Conservation (phyloP, 37 sponge, comb jelly and placozoan species). For the Aplysina aerophoba region DNA sequence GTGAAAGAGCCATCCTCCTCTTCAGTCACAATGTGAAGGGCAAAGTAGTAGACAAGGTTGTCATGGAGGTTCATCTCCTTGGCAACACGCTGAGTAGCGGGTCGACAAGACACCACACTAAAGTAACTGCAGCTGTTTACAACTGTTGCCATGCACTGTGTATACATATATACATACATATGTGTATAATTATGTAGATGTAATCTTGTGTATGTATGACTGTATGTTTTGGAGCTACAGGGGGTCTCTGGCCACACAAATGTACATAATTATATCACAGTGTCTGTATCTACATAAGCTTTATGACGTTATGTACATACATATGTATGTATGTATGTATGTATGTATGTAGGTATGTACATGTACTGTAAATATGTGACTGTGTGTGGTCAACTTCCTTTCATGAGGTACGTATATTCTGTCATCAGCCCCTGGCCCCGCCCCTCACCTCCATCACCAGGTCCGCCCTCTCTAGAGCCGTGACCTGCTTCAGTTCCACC, state of each 20-base stretch:
- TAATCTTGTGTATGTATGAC: too few relatives aligned
- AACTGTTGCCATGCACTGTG: too few relatives aligned
- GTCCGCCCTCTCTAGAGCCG: slow-evolving; percentile 26
- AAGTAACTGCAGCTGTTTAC: not conserved
- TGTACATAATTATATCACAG: too few relatives aligned
- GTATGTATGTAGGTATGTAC: not conserved
- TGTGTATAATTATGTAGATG: too few relatives aligned
- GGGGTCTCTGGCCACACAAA: too few relatives aligned
- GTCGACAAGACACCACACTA: not conserved
- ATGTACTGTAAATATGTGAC: not conserved
- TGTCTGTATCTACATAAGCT: too few relatives aligned
- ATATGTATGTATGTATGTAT: not conserved
- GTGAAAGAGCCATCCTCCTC: slow-evolving; percentile 13
- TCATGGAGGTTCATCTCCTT: slow-evolving; percentile 25
- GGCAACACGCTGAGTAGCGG: not conserved
- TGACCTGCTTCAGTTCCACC: not conserved
- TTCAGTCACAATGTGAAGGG: slow-evolving; percentile 3
- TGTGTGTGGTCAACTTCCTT: too few relatives aligned
- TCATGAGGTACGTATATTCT: too few relatives aligned
- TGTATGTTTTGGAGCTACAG: too few relatives aligned
- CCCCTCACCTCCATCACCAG: slow-evolving; percentile 8
- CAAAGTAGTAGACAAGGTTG: slow-evolving; percentile 26
- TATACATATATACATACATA: too few relatives aligned
- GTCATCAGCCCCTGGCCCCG: too few relatives aligned
- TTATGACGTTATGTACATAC: too few relatives aligned